Conservation (phyloP, 2,797 vertebrate genomes). For the Catharus ustulatus region DNA sequence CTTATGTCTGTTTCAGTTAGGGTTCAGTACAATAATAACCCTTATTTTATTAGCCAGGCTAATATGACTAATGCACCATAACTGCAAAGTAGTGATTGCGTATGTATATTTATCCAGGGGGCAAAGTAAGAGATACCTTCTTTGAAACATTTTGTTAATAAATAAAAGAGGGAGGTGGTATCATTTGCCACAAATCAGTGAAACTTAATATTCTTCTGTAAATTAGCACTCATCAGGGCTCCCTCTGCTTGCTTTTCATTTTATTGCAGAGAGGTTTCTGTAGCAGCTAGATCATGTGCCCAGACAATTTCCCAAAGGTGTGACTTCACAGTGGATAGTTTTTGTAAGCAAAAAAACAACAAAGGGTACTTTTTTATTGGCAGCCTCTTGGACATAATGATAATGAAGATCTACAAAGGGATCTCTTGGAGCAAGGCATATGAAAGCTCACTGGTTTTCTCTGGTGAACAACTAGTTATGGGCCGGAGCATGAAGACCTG, state of each 20-base stretch:
- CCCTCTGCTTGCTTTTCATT: not conserved
- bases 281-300: constrained; percentile 12
- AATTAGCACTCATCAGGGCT: not conserved
- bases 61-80: not conserved
- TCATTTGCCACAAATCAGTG: not conserved
- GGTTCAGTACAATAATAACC: not conserved
- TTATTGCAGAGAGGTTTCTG: constrained; percentile 4
- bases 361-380: not conserved
- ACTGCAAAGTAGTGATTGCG: not conserved
- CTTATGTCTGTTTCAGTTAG: not conserved
- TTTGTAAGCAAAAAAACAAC: not conserved
- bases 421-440: not conserved
- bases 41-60: not conserved
- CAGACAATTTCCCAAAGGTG: constrained; percentile 5
- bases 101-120: not conserved
- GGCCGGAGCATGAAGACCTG: not conserved
- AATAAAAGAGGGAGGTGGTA: not conserved
- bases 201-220: constrained; percentile 16
- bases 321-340: not conserved
- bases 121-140: not conserved
- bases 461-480: not conserved
- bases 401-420: not conserved
- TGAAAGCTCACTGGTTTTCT: not conserved
- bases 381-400: not conserved
- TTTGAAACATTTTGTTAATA: constrained; percentile 5